Evolutionary conservation across 2,888 invertebrate species (phyloP).

Genomic region (Actias luna): DNA sequence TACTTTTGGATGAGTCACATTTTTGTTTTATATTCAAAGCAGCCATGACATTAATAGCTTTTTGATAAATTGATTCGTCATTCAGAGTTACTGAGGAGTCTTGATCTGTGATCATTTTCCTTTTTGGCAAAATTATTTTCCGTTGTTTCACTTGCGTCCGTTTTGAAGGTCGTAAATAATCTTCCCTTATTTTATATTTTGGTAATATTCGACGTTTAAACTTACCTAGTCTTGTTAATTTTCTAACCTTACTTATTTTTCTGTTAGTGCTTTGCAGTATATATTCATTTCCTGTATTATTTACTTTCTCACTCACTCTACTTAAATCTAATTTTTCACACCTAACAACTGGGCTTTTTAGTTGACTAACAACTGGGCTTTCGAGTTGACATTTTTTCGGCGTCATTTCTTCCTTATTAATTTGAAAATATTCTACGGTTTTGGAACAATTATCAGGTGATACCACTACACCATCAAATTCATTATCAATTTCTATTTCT

Average conservation of each 20-base stretch:
- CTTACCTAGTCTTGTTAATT: conserved; percentile 53
- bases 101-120: conserved; percentile 25
- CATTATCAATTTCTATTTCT: background rate
- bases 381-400: background rate
- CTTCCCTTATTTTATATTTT: conserved; percentile 54
- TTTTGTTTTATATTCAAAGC: conserved; percentile 47
- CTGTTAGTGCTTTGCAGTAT: background rate
- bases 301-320: background rate
- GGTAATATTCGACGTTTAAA: conserved; percentile 50
- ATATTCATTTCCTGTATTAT: conserved; percentile 11
- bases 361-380: background rate
- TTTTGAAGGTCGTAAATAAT: conserved; percentile 26
- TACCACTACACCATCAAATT: background rate
- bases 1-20: conserved; percentile 15
- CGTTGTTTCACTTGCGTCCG: conserved; percentile 34
- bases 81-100: conserved; percentile 41
- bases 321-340: conserved; percentile 9
- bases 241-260: conserved; percentile 36
- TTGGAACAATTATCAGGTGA: background rate
- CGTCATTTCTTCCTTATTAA: background rate
- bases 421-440: background rate
- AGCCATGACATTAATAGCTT: conserved; percentile 57
- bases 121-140: conserved; percentile 24
- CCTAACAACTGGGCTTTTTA: background rate
- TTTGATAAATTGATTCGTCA: conserved; percentile 56